Evolutionary conservation across 2,113 vertebrate genomes (phyloP).

Genomic region (Mystacornis crossleyi): DNA sequence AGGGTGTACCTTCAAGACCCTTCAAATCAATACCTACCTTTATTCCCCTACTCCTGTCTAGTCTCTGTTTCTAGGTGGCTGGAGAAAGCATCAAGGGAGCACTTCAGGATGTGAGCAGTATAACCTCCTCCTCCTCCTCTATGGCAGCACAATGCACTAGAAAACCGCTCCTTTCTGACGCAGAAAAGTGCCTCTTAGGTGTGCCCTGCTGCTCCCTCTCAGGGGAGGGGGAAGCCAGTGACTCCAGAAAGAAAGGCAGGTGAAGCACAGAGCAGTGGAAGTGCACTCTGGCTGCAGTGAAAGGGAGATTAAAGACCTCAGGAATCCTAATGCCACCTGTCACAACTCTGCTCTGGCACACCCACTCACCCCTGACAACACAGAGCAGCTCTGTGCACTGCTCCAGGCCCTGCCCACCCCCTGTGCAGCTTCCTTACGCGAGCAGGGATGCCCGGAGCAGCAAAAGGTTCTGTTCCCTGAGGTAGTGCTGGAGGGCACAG

Average conservation of each 20-base stretch:
- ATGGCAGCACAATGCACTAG: neutral
- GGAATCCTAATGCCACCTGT: neutral
- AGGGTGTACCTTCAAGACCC: no score
- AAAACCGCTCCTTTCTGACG: neutral
- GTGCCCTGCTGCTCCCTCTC: neutral
- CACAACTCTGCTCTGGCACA: neutral
- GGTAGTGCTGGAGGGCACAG: conserved; percentile 7
- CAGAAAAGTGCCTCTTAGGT: neutral
- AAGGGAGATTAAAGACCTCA: neutral
- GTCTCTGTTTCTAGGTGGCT: no score
- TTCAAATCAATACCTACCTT: no score
- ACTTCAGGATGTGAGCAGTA: neutral
- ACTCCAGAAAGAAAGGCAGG: neutral
- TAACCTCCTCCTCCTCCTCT: neutral
- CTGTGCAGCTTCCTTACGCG: neutral
- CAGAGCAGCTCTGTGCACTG: neutral
- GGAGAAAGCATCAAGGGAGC: no score
- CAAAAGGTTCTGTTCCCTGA: conserved; percentile 55
- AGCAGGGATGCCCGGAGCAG: conserved; percentile 32
- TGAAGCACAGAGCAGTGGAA: neutral
- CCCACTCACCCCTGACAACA: neutral
- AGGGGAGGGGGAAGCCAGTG: neutral
- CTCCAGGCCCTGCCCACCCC: neutral
- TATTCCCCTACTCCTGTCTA: no score
- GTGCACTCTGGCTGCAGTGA: neutral